Base-by-base conservation (phyloP, 1,140 invertebrate species). In the Brachystomella parvula region DNA sequence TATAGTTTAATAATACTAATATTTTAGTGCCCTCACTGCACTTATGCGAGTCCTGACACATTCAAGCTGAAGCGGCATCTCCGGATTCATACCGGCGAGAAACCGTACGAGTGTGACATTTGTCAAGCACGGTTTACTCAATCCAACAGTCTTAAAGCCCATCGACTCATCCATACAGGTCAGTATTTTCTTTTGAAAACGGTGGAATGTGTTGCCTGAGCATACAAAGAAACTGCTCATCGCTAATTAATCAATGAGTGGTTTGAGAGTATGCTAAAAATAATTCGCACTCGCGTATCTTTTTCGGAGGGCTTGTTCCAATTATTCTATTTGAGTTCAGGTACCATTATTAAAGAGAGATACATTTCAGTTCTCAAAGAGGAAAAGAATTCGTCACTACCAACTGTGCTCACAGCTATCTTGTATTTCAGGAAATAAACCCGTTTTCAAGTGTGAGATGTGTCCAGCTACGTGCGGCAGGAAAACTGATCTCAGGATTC, bases 381-480 rank as follows among this genome's bases (percentile, higher is more conserved):
- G n/a, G n/a, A n/a, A n/a, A n/a, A n/a, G n/a, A n/a, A n/a, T n/a
- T n/a, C n/a, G n/a, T n/a, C n/a, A n/a, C n/a, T n/a, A n/a, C n/a
- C n/a, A n/a, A n/a, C n/a, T n/a, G n/a, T n/a, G n/a, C n/a, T n/a
- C n/a, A n/a, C n/a, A n/a, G n/a, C n/a, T n/a, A n/a, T n/a, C n/a
- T n/a, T n/a, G n/a, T n/a, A n/a, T n/a, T n/a, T n/a, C n/a, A 74
- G 83, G 92, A 0, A 90, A 95, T 73, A 97, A 97, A 76, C 95
- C 95, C 0, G 85, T 97, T 44, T 98, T 92, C 79, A 88, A 94
- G 67, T 98, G 95, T 77, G 89, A 93, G 74, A 81, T 96, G 3
- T 98, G 95, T 79, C 94, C 95, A 17, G 91, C 94, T 0, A 98
- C 94, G 2, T 98, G 95, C 78, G 94, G 94, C 0, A 84, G 95